Evolutionary conservation across 1,140 invertebrate species (phyloP).

Genomic region (Carposina sasakii): DNA sequence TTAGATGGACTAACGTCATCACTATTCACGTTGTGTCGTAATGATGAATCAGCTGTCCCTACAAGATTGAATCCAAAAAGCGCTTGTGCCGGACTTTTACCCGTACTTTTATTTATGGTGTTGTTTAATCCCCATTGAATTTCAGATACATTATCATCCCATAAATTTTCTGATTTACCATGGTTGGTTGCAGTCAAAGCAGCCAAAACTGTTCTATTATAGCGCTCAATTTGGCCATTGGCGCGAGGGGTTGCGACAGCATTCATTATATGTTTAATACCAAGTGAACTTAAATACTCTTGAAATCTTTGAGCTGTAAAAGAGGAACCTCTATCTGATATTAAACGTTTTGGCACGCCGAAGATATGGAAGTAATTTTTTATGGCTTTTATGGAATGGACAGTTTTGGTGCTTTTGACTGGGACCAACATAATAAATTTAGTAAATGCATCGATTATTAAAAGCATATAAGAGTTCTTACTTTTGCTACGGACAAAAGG

Average conservation of each 20-base stretch:
- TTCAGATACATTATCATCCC: background rate
- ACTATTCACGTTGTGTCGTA: background rate
- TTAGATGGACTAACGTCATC: background rate
- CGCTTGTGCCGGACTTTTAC: background rate
- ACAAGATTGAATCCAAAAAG: background rate
- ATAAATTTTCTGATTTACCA: background rate
- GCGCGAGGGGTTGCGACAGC: conserved; percentile 19
- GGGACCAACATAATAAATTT: background rate
- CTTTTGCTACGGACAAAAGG: conserved; percentile 2
- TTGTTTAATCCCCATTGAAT: conserved; percentile 3
- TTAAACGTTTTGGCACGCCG: background rate
- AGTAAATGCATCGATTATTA: conserved; percentile 7
- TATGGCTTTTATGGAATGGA: background rate
- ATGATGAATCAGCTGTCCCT: background rate
- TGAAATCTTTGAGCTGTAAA: conserved; percentile 1
- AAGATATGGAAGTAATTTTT: background rate
- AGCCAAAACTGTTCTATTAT: conserved; percentile 6
- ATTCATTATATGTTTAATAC: conserved; percentile 15
- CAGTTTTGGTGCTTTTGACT: conserved; percentile 3
- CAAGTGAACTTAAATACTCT: background rate
- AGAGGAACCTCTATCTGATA: background rate
- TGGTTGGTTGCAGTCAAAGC: conserved; percentile 1
- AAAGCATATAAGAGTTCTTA: background rate
- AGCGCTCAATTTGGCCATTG: conserved; percentile 35
- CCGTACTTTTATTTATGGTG: background rate